Evolutionary conservation across 2,797 vertebrate genomes (phyloP), one percentile per base, ranked within the genome.

Genomic region (Pseudochirops cupreus): DNA sequence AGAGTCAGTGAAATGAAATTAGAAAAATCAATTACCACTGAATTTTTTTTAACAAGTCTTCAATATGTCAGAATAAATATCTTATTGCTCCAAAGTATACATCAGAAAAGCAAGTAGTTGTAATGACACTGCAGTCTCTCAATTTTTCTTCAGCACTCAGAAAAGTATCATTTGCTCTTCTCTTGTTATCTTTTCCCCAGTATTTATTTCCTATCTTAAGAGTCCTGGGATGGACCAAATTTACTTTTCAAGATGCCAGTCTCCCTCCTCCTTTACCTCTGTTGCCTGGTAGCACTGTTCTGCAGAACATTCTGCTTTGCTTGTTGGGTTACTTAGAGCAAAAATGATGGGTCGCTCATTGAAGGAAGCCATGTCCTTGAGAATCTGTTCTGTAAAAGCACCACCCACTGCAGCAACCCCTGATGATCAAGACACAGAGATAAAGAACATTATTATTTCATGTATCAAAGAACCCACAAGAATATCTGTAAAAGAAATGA

Each of bases 241-340:
- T 24, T 14, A 29, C 67, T 52, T 39, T 91, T 90, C 55, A 95
- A 96, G 91, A 93, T 57, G 52, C 92, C 55, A 93, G 52, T 93
- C 57, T 59, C 3, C 93, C 39, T 93, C 50, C 94, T 87, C 57
- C 21, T 31, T 98, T 98, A 99, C 99, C 99, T 99, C 98, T 95
- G 99, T 99, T 52, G 99, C 95, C 26, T 97, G 98, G 98, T 99
- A 99, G 98, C 99, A 99, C 98, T 99, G 99, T 98, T 99, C 99
- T 58, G 99, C 99, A 14, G 99, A 99, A 97, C 99, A 99, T 97
- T 99, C 99, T 10, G 99, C 99, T 98, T 99, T 99, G 98, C 99
- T 99, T 94, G 99, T 99, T 4, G 99, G 99, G 97, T 99, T 99
- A 98, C 99, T 99, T 97, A 99, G 99, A 95, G 99, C 99, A 95